A percentile compares a stretch with the other conserved stretches of the same genome.
These are phyloP conservation scores for Ips nitidus DNA, from an alignment of 1,140 invertebrate species.

Conservation along the genomic window DNA sequence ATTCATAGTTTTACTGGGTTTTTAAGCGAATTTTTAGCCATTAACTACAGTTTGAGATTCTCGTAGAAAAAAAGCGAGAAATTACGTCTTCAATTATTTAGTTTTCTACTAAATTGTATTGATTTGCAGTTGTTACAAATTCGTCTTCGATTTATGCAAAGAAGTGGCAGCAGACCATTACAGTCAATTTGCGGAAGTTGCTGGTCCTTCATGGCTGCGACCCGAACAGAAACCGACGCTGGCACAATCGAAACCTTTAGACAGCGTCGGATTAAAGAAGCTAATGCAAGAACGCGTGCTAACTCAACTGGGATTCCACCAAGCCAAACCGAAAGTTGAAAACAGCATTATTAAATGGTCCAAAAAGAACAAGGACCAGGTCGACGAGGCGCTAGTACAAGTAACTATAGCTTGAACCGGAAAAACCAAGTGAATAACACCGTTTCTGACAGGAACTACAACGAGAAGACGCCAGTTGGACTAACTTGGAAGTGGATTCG, in stretches of 20 bases:
- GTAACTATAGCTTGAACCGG: neutral
- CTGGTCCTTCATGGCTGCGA: conserved; percentile 60
- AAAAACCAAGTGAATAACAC: too few species aligned
- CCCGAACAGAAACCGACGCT: conserved; percentile 52
- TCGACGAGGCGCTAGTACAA: conserved; percentile 69
- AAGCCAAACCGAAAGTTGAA: conserved; percentile 56
- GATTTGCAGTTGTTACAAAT: conserved; percentile 49
- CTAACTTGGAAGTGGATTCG: too few species aligned
- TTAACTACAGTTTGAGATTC: too few species aligned
- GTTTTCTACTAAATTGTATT: too few species aligned
- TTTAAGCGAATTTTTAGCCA: too few species aligned
- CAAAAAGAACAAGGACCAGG: conserved; percentile 69
- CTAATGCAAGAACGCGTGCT: conserved; percentile 59
- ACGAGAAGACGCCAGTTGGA: too few species aligned
- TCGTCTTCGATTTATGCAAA: conserved; percentile 68
- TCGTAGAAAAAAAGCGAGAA: too few species aligned
- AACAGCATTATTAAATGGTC: conserved; percentile 66
- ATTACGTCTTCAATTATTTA: too few species aligned
- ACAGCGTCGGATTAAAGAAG: conserved; percentile 53
- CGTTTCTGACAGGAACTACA: too few species aligned
- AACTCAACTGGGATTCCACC: conserved; percentile 60
- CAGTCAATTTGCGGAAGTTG: conserved; percentile 51
- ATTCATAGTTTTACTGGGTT: too few species aligned
- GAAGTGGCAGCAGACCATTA: conserved; percentile 61
- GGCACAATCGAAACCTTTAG: conserved; percentile 52